phyloP scores from a whole-genome alignment of 2,797 vertebrate genomes.

The Meda fulgida region DNA sequence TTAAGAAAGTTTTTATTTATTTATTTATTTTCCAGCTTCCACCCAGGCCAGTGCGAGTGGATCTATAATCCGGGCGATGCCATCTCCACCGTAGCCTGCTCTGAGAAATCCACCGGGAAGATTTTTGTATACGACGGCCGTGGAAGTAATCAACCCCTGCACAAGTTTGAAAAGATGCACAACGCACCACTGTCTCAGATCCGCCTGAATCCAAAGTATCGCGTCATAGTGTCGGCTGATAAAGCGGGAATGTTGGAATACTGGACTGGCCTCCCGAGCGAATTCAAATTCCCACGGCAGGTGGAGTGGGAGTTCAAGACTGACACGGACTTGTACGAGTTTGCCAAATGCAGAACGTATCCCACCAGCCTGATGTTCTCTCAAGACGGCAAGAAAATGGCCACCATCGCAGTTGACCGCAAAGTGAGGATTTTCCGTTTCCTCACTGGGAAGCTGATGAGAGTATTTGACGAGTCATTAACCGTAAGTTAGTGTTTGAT shows the following conservation, averaged over 20 bases:
- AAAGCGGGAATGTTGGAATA: slow-evolving; percentile 98
- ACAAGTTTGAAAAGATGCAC: slow-evolving; percentile 93
- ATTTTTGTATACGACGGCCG: slow-evolving; percentile 95
- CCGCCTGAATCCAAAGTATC: slow-evolving; percentile 87
- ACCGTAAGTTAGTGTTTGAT: slow-evolving; percentile 81
- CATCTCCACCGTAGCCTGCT: slow-evolving; percentile 94
- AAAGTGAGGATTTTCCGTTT: slow-evolving; percentile 98
- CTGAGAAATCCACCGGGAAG: slow-evolving; percentile 95
- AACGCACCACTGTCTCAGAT: slow-evolving; percentile 89
- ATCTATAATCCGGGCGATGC: slow-evolving; percentile 97
- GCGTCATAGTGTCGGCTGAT: slow-evolving; percentile 92
- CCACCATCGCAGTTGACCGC: slow-evolving; percentile 93
- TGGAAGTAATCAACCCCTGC: slow-evolving; percentile 87
- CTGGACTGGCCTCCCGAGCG: slow-evolving; percentile 92
- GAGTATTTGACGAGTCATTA: slow-evolving; percentile 95
- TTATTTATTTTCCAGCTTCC: slow-evolving; percentile 76
- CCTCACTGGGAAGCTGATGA: slow-evolving; percentile 93
- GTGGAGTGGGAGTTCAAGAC: slow-evolving; percentile 97
- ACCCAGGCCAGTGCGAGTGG: slow-evolving; percentile 95
- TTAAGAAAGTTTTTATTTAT: neutral
- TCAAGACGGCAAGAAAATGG: slow-evolving; percentile 94
- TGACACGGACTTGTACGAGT: slow-evolving; percentile 97
- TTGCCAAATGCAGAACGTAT: slow-evolving; percentile 94
- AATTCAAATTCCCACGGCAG: slow-evolving; percentile 92
- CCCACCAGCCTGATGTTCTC: slow-evolving; percentile 93